phyloP scores from a whole-genome alignment of 2,797 vertebrate genomes.

The Euphonia xanthogaster region DNA sequence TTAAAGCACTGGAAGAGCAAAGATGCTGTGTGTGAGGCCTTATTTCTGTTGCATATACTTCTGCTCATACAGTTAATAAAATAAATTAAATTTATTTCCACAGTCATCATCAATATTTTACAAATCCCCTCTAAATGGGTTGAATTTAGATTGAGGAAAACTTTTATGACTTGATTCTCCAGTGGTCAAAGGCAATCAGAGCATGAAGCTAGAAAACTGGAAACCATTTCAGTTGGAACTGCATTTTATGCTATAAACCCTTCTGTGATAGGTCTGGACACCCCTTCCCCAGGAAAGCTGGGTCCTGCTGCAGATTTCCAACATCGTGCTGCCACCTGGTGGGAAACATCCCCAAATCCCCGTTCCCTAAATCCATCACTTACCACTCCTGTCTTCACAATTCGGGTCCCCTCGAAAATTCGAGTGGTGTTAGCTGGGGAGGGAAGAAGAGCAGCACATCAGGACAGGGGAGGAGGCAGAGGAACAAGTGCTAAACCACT shows the following conservation, averaged over 20 bases:
- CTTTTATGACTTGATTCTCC: not conserved
- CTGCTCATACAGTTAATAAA: not conserved
- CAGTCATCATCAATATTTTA: not conserved
- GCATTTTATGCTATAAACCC: not conserved
- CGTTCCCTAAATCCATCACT: slow-evolving; percentile 35
- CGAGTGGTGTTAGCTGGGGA: slow-evolving; percentile 92
- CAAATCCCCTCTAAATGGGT: not conserved
- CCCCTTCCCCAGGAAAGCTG: not conserved
- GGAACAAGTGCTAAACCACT: not conserved
- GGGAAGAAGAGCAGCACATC: slow-evolving; percentile 41
- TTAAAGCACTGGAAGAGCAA: not conserved
- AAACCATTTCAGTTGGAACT: not conserved
- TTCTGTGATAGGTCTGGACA: not conserved
- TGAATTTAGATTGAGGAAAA: not conserved
- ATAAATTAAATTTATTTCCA: not conserved
- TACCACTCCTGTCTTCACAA: slow-evolving; percentile 98
- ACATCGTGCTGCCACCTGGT: slow-evolving; percentile 73
- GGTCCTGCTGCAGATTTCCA: slow-evolving; percentile 5
- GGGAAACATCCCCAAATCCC: slow-evolving; percentile 21
- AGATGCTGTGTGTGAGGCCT: not conserved
- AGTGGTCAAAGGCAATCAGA: not conserved
- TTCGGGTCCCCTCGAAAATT: slow-evolving; percentile 95
- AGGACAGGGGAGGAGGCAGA: not conserved
- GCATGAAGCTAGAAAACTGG: not conserved
- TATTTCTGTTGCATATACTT: not conserved